Percentiles rank a stretch among this genome's conserved stretches.
These are phyloP conservation scores for Eutrigla gurnardus DNA, from an alignment of 2,797 vertebrate genomes.

Conservation along the genomic window DNA sequence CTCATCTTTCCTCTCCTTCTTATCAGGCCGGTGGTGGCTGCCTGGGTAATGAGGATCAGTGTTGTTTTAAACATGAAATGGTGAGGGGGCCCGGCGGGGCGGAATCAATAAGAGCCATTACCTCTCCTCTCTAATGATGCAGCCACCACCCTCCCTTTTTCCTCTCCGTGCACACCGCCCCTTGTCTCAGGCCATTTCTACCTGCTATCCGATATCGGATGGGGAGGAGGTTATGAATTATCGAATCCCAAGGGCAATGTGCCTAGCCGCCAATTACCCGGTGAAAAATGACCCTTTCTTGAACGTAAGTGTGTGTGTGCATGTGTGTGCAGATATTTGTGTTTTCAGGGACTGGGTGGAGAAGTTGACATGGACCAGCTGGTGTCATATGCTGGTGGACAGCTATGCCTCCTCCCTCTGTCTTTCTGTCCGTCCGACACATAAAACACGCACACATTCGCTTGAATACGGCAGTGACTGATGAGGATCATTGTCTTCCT, in stretches of 20 bases:
- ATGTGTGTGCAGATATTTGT: constrained; percentile 37
- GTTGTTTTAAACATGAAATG: constrained; percentile 90
- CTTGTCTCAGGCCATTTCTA: constrained; percentile 82
- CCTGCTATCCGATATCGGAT: constrained; percentile 82
- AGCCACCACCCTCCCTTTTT: constrained; percentile 47
- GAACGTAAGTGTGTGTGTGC: constrained; percentile 48
- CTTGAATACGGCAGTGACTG: constrained; percentile 33
- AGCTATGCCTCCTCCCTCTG: constrained; percentile 25
- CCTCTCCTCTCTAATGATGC: constrained; percentile 84
- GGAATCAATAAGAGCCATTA: constrained; percentile 88
- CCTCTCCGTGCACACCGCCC: constrained; percentile 53
- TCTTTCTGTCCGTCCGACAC: constrained; percentile 32
- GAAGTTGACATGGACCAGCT: constrained; percentile 67
- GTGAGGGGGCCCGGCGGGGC: constrained; percentile 75
- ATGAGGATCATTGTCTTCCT: constrained; percentile 26
- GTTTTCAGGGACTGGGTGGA: constrained; percentile 39
- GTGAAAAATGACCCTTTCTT: constrained; percentile 82
- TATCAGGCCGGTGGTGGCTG: constrained; percentile 70
- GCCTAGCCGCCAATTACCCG: constrained; percentile 81
- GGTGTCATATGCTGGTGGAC: constrained; percentile 59
- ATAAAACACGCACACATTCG: constrained; percentile 2
- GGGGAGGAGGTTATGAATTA: constrained; percentile 87
- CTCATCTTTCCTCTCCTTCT: constrained; percentile 55
- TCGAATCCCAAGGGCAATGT: constrained; percentile 85
- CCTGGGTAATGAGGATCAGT: constrained; percentile 87